These are phyloP conservation scores for Propithecus coquereli DNA, from an alignment of 2,113 vertebrate genomes.

Conservation along the genomic window DNA sequence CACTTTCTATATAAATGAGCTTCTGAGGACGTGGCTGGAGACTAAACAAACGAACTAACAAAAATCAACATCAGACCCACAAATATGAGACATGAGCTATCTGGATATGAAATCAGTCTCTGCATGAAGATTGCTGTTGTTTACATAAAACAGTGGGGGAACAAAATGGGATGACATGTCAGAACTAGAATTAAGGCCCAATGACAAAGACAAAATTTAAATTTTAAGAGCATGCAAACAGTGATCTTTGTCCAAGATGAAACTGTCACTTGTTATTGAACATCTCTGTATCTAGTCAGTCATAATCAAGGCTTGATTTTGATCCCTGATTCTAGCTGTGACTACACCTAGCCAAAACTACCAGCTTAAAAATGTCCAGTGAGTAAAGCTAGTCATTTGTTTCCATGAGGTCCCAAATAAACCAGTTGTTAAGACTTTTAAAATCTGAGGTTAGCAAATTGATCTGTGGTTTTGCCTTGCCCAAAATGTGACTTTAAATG, in stretches of 20 bases:
- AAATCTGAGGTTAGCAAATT: slow-evolving; percentile 30
- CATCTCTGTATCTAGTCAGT: background rate
- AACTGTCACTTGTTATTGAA: slow-evolving; percentile 19
- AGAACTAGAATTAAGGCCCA: background rate
- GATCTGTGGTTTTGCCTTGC: slow-evolving; percentile 13
- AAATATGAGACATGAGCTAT: background rate
- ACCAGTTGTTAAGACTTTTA: background rate
- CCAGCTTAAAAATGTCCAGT: background rate
- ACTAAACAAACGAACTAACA: background rate
- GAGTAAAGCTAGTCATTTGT: slow-evolving; percentile 12
- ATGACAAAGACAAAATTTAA: background rate
- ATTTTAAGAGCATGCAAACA: background rate
- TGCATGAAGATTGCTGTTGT: background rate
- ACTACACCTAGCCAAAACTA: slow-evolving; percentile 7
- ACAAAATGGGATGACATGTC: background rate
- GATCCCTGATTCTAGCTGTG: background rate
- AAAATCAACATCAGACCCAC: background rate
- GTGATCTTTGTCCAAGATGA: background rate
- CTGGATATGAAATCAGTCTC: background rate
- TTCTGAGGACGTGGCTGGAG: background rate
- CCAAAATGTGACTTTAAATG: slow-evolving; percentile 11
- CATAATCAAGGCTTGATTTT: background rate
- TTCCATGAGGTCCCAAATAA: slow-evolving; percentile 32
- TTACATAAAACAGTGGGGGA: background rate
- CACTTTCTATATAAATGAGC: background rate